Conservation (phyloP, 2,888 invertebrate species). For the Coelogynopora nodosa region DNA sequence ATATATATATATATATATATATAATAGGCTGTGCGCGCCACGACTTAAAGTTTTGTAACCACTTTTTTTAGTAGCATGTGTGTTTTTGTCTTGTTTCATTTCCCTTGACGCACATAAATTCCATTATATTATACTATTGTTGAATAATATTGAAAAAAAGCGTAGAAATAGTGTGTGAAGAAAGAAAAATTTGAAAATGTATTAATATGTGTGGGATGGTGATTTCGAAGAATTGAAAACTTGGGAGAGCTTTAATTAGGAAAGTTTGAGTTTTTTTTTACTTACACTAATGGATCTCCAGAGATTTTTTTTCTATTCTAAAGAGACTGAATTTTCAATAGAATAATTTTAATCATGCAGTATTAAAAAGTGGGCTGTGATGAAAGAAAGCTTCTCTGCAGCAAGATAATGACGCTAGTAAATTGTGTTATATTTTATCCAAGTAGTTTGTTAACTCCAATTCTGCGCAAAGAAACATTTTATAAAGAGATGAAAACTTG, state of each 20-base stretch:
- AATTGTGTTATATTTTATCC: too few relatives aligned
- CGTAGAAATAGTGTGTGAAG: background rate
- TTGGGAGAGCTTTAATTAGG: background rate
- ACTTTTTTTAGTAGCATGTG: background rate
- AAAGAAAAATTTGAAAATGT: background rate
- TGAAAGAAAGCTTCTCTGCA: background rate
- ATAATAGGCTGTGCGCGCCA: background rate
- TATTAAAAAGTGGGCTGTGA: background rate
- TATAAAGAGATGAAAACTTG: too few relatives aligned
- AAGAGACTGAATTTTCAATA: background rate
- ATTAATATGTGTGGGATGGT: background rate
- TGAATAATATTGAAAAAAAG: background rate
- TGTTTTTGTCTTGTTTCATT: background rate
- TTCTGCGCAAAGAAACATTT: too few relatives aligned
- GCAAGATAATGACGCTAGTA: too few relatives aligned
- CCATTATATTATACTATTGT: background rate
- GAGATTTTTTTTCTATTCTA: background rate
- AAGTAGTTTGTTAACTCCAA: too few relatives aligned
- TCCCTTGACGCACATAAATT: background rate
- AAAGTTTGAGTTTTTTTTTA: background rate
- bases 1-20: too few relatives aligned
- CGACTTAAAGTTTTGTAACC: background rate
- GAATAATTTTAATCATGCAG: background rate
- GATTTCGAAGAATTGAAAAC: background rate
- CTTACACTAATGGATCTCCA: slow-evolving; percentile 24